Percentiles rank a stretch among this genome's conserved stretches.
phyloP scores from a whole-genome alignment of 2,888 invertebrate species.

The Auanema freiburgensis region DNA sequence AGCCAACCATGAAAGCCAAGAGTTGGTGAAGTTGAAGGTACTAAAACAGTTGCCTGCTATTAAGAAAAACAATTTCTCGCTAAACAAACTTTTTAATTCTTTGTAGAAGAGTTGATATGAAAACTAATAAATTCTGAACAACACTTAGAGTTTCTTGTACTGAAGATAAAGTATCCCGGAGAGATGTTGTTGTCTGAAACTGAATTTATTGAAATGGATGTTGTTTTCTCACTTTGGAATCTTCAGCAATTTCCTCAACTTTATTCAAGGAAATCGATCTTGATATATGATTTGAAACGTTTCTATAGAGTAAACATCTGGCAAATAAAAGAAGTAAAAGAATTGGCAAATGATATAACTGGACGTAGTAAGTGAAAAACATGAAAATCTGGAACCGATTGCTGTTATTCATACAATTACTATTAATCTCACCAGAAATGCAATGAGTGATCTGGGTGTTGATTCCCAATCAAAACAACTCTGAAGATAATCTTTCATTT shows the following conservation, averaged over 20 bases:
- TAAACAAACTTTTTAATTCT: constrained; percentile 82
- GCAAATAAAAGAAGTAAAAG: constrained; percentile 80
- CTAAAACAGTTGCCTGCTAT: constrained; percentile 70
- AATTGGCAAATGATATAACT: constrained; percentile 91
- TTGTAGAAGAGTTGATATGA: constrained; percentile 89
- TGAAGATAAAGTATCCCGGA: constrained; percentile 70
- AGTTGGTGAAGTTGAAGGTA: constrained; percentile 93
- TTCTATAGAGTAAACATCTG: constrained; percentile 15
- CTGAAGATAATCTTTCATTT: constrained; percentile 86
- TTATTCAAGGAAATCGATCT: no score
- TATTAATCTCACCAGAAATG: constrained; percentile 69
- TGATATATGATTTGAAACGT: neutral
- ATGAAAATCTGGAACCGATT: constrained; percentile 74
- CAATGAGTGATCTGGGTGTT: constrained; percentile 79
- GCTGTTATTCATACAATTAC: neutral
- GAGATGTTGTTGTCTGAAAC: constrained; percentile 53
- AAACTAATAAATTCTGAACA: constrained; percentile 92
- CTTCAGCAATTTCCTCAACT: neutral
- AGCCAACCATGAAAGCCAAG: constrained; percentile 90
- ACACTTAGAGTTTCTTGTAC: constrained; percentile 96
- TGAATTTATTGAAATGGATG: neutral
- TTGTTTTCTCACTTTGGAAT: constrained; percentile 7
- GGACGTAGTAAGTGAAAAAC: constrained; percentile 86
- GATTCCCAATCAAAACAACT: constrained; percentile 98
- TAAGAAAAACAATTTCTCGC: neutral